Evolutionary conservation across 2,797 vertebrate species (phyloP).

Genomic region (Sternotherus odoratus): DNA sequence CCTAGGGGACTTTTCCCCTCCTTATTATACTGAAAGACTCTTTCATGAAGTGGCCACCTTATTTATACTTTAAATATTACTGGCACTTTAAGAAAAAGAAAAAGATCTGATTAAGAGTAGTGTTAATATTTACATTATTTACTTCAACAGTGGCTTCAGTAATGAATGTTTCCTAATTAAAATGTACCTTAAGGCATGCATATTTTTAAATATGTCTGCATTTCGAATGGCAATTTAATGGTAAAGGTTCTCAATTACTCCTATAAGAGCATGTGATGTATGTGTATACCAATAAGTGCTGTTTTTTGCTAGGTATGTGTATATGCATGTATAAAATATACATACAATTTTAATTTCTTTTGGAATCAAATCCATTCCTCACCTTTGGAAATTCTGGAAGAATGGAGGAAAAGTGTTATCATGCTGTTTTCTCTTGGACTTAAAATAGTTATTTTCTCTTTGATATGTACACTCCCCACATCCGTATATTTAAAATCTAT

Average conservation of each 20-base stretch:
- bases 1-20: constrained; percentile 84
- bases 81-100: no score
- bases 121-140: constrained; percentile 66
- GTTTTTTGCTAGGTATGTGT: constrained; percentile 18
- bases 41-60: constrained; percentile 72
- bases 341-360: constrained; percentile 7
- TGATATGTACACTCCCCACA: constrained; percentile 11
- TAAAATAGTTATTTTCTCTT: constrained; percentile 44
- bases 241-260: background rate
- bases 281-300: background rate
- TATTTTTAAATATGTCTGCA: background rate
- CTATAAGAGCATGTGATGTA: background rate
- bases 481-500: constrained; percentile 26
- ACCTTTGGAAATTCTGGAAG: constrained; percentile 22
- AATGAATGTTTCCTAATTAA: constrained; percentile 37
- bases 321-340: background rate
- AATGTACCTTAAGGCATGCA: background rate
- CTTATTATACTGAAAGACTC: constrained; percentile 88
- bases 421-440: background rate
- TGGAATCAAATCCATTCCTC: background rate
- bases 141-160: background rate
- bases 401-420: background rate
- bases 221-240: background rate
- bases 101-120: constrained; percentile 61
- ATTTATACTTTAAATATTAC: constrained; percentile 71